Base-by-base conservation (phyloP, 1,140 invertebrate species). In the Aphaenogaster floridana region DNA sequence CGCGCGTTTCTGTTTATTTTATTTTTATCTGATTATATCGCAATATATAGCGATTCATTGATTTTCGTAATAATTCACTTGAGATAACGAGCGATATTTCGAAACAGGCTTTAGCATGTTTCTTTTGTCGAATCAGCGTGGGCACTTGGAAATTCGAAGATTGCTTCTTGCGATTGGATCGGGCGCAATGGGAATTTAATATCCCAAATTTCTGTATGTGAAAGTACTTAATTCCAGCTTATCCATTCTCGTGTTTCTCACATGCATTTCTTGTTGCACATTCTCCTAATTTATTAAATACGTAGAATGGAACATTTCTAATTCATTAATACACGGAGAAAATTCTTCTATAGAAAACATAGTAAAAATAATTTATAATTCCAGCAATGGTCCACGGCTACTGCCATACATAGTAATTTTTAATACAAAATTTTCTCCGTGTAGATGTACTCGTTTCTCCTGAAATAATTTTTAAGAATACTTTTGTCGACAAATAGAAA, bases 151-250 rank as follows among this genome's bases (percentile, higher is more conserved):
- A 92, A 91, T 93, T 93, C 91, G 79, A 88, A 92, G 90, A 93
- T 93, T 93, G 91, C 91, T 93, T 92, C 92, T 89, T 92, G 88
- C 80, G 81, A 93, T 92, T 93, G 92, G 85, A 86, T 87, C 86
- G 77, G 76, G 85, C 69, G 86, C 88, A 72, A 61, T 89, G 87
- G 83, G 92, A 92, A 89, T 93, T 89, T 86, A 90, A 90, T 92
- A 89, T 88, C 80, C 57, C 34, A 63, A 50, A 57, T 76, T 84
- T 63, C 69, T 48, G 54, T 21, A 83, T 36, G 21, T 42, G 48
- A 15, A 28, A 36, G 17, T 48, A 34, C 15, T 45, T 28, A 15
- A 59, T 63, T 84, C n/a, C 34, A 28, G 34, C 13, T 76, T 74
- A 66, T 36, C 1, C 68, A 39, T 8, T 72, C 42, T 36, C 52